Evolutionary conservation across 2,797 vertebrate species (phyloP), one percentile per base, ranked within the genome.

Genomic region (Gambusia yucatana): DNA sequence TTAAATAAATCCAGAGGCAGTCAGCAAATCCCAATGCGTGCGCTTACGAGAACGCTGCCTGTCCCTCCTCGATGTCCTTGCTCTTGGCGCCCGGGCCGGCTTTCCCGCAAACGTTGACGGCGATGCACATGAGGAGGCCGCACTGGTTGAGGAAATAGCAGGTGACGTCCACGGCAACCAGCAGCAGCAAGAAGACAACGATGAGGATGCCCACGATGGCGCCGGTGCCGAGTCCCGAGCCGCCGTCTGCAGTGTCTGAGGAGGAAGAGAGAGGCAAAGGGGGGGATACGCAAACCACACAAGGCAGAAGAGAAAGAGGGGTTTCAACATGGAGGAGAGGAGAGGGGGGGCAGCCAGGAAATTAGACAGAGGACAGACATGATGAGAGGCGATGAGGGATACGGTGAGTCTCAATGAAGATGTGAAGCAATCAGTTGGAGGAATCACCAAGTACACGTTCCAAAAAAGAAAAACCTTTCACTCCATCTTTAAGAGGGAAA

Each of bases 111-210:
- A 99, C 91, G 91, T 98, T 99, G 52, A 99, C 97, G 0, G 98
- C 98, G 0, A 99, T 98, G 95, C 98, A 99, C 98, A 99, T 99
- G 73, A 99, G 96, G 55, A 99, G 96, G 28, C 98, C 98, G 0
- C 98, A 99, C 94, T 99, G 99, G 95, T 99, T 99, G 78, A 99
- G 96, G 96, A 99, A 99, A 94, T 97, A 99, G 96, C 98, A 99
- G 90, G 97, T 99, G 91, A 99, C 94, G 39, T 99, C 98, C 73
- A 99, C 96, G 0, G 95, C 96, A 87, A 98, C 96, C 94, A 99
- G 89, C 79, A 99, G 95, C 82, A 99, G 93, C 90, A 99, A 94
- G 0, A 99, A 99, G 84, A 98, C 95, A 39, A 99, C 96, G 0
- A 99, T 97, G 78, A 99, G 98, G 90, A 99, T 99, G 80, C 98